These are phyloP conservation scores for Cotesia typhae DNA, from an alignment of 1,140 invertebrate species.

Conservation along the genomic window DNA sequence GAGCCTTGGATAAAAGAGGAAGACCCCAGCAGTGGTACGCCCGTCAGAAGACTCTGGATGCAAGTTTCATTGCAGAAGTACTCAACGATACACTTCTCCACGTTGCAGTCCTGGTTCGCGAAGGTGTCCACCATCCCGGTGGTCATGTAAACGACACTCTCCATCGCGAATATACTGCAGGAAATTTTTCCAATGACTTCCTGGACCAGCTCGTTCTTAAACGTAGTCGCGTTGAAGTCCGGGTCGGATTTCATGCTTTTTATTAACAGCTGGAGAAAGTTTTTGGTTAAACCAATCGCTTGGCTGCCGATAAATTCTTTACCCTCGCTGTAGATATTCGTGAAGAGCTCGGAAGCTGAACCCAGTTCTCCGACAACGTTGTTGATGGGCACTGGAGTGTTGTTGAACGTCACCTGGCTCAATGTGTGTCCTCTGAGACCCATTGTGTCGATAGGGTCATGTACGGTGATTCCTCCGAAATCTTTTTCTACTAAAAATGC, in stretches of 20 bases:
- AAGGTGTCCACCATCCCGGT: slow-evolving; percentile 75
- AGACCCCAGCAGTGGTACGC: slow-evolving; percentile 73
- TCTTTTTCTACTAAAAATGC: slow-evolving; percentile 81
- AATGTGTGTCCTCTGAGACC: slow-evolving; percentile 70
- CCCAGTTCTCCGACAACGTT: slow-evolving; percentile 59
- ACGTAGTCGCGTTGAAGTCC: slow-evolving; percentile 72
- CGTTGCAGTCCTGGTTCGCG: slow-evolving; percentile 72
- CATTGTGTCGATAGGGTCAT: slow-evolving; percentile 76
- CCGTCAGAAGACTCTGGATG: slow-evolving; percentile 69
- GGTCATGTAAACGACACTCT: slow-evolving; percentile 81
- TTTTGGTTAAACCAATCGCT: slow-evolving; percentile 59
- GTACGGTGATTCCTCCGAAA: slow-evolving; percentile 75
- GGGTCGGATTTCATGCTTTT: slow-evolving; percentile 71
- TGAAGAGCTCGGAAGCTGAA: slow-evolving; percentile 46
- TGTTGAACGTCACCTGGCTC: slow-evolving; percentile 62
- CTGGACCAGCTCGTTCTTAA: slow-evolving; percentile 69
- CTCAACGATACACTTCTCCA: slow-evolving; percentile 81
- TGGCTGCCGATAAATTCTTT: slow-evolving; percentile 55
- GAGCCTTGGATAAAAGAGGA: slow-evolving; percentile 75
- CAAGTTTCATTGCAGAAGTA: slow-evolving; percentile 49
- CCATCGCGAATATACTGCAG: slow-evolving; percentile 74
- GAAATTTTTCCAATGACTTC: slow-evolving; percentile 69
- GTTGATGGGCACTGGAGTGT: slow-evolving; percentile 59
- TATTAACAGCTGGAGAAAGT: slow-evolving; percentile 64
- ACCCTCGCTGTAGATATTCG: slow-evolving; percentile 48